A percentile compares a stretch with the other conserved stretches of the same genome.
Conservation (phyloP, 2,888 invertebrate species). For the Lysandra coridon region DNA sequence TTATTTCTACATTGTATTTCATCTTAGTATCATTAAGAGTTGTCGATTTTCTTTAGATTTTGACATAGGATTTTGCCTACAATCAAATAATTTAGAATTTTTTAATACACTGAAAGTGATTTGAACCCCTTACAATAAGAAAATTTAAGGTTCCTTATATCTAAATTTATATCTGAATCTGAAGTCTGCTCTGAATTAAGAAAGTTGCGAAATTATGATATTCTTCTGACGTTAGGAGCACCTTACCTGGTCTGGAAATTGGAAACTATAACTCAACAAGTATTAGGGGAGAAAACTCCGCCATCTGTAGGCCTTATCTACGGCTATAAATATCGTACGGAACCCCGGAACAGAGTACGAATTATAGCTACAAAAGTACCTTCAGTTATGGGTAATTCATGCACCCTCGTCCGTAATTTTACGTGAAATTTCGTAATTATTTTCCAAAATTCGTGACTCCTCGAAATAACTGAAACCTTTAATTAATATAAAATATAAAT, state of each 20-base stretch:
- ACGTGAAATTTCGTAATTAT: constrained; percentile 68
- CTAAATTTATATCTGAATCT: background rate
- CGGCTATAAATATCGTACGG: constrained; percentile 71
- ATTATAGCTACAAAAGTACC: constrained; percentile 71
- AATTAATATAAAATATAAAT: constrained; percentile 32
- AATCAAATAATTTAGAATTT: too few relatives aligned
- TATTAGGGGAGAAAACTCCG: constrained; percentile 78
- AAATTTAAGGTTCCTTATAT: background rate
- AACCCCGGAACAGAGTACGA: constrained; percentile 69
- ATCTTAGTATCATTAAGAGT: too few relatives aligned
- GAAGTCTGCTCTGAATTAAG: background rate
- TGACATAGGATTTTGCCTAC: too few relatives aligned
- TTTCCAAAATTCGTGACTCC: constrained; percentile 50
- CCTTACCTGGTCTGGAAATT: constrained; percentile 66
- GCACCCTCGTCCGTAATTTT: constrained; percentile 73
- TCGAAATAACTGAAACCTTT: constrained; percentile 35
- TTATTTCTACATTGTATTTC: too few relatives aligned
- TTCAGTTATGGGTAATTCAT: constrained; percentile 77
- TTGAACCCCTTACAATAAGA: background rate
- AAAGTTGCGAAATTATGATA: constrained; percentile 41
- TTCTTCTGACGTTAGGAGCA: constrained; percentile 48
- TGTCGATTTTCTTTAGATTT: too few relatives aligned
- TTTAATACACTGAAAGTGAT: too few relatives aligned
- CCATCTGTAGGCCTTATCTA: constrained; percentile 79
- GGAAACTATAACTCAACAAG: constrained; percentile 79